Base-by-base conservation (phyloP, 2,888 invertebrate species). In the Himalopsyche anomala region DNA sequence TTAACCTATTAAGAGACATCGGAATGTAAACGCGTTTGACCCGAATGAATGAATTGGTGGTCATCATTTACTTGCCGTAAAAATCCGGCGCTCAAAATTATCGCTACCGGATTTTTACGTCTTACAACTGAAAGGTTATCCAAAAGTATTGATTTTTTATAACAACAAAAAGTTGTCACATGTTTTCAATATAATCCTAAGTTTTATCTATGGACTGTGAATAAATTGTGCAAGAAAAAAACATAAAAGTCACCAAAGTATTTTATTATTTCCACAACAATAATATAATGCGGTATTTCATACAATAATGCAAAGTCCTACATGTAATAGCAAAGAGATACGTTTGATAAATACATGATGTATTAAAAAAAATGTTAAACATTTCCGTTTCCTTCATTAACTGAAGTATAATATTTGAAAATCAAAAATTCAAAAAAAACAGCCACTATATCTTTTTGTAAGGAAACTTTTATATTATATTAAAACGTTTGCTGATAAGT, bases 1-100 rank as follows among this genome's bases (percentile, higher is more conserved):
- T 45, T 40, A 69, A 86, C 81, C 81, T 81, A 83, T 84, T 86
- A 69, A 69, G 83, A 56, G 74, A 28, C 83, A 62, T 79, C 38
- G 86, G 86, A 86, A 86, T 86, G 86, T 55, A 80, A 83, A 62
- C 83, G 69, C 81, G 80, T 69, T 81, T 84, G 83, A 86, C 86
- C 86, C 55, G 54, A 56, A 79, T 54, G 85, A 80, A 80, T 82
- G 54, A 56, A 56, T 74, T 81, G 83, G 81, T 36, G 83, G 83
- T 82, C 81, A 81, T 84, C 84, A 42, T 82, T 81, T 84, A 83
- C 84, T 80, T 19, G 62, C 80, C 81, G 79, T 81, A 82, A 86
- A 82, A 84, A 82, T 84, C 86, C 38, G n/a, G 56, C 11, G 45
- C 56, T 79, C 40, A 62, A 38, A 84, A 82, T 28, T 81, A 84